Evolutionary conservation across 2,113 vertebrate genomes (phyloP), one percentile per base, ranked within the genome.

Genomic region (Melanerpes formicivorus): DNA sequence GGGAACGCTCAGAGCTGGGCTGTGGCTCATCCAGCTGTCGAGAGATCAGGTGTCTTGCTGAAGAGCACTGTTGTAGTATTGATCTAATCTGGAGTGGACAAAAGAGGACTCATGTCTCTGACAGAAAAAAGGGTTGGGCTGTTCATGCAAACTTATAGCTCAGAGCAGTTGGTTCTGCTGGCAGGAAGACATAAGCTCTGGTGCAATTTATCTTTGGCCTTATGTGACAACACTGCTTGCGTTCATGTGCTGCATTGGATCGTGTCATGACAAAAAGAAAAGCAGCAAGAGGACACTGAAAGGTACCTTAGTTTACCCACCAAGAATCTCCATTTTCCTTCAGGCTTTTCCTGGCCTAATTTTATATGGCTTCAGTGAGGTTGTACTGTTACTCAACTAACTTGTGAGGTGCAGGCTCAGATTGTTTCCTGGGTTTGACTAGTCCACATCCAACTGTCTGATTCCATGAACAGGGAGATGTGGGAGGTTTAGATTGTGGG

Each of bases 321-420:
- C 54, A 30, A 74, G 56, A 82, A 48, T 64, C 25, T 64, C 42
- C 9, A 7, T 71, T 77, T 85, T 18, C 37, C 52, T 73, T 56
- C 30, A 19, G 70, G 32, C 50, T 56, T 86, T 60, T 66, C 32
- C 32, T 88, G 52, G 11, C 21, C 32, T 56, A 60, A 60, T 77
- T 67, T 74, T 74, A 30, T 14, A 7, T 23, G 32, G 14, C 52
- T 73, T 77, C 56, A n/a, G 19, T 18, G 62, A 82, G 22, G 59
- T 30, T 46, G 37, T 13, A 11, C 34, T 19, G 9, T 37, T 76
- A 12, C 0, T 60, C 65, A 10, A 0, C 34, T 76, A 4, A 44
- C 66, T 70, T 66, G 10, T 25, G 16, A 34, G 37, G 11, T 67
- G 37, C 52, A 44, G 29, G 34, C 60, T 82, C 56, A 42, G 40